Conservation (phyloP, 2,797 vertebrate species). For the Ispidina picta region DNA sequence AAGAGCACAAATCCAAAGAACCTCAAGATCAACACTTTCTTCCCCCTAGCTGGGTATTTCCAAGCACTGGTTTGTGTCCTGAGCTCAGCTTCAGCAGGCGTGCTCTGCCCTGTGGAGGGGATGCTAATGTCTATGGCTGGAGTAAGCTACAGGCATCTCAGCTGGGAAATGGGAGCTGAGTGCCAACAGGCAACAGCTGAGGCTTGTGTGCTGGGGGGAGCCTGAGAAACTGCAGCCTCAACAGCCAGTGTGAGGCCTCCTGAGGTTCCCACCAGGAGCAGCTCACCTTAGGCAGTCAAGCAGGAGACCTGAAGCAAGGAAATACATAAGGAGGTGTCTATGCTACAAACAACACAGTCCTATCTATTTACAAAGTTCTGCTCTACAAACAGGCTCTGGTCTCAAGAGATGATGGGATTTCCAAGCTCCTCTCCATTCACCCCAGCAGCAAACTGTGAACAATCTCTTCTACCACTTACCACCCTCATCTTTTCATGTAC, state of each 20-base stretch:
- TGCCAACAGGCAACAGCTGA: background rate
- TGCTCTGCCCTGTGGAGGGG: background rate
- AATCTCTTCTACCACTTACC: background rate
- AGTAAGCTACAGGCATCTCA: rapidly evolving
- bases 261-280: background rate
- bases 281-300: background rate
- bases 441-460: slow-evolving; percentile 27
- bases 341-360: background rate
- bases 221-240: background rate
- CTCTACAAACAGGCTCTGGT: background rate
- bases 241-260: background rate
- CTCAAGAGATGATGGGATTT: background rate
- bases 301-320: background rate
- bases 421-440: slow-evolving; percentile 4
- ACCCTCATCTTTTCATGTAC: background rate
- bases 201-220: background rate
- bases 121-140: background rate
- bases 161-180: background rate
- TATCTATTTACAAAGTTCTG: background rate
- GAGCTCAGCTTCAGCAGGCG: background rate
- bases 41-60: background rate
- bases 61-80: background rate
- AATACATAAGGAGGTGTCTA: background rate
- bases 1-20: background rate
- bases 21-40: background rate